Conservation (phyloP, 2,113 vertebrate genomes). For the Lycaon pictus region DNA sequence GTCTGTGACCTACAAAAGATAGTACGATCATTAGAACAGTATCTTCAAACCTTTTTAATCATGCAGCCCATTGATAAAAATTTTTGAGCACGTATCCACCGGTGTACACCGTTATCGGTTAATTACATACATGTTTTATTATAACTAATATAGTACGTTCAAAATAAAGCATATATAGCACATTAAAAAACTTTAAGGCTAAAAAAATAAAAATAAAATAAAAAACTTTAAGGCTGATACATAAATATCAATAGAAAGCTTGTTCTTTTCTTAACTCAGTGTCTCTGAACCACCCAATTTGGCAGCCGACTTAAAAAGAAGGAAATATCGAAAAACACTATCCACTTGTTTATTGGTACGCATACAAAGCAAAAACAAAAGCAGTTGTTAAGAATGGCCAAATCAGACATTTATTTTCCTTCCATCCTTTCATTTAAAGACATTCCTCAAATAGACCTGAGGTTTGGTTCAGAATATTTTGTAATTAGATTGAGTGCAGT, state of each 20-base stretch:
- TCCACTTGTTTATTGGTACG: not conserved
- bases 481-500: not conserved
- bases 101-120: not conserved
- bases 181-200: not conserved
- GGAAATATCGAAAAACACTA: not conserved
- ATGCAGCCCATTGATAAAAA: not conserved
- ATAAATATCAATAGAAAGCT: not conserved
- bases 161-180: not conserved
- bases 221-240: not conserved
- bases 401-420: not conserved
- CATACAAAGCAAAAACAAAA: not conserved
- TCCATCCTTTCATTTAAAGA: not conserved
- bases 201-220: too few species aligned
- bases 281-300: not conserved
- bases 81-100: not conserved
- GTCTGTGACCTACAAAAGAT: not conserved
- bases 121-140: not conserved
- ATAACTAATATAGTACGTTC: not conserved
- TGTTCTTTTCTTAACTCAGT: not conserved
- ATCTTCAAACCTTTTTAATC: not conserved
- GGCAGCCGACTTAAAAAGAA: not conserved
- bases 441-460: not conserved
- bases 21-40: not conserved
- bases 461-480: slow-evolving; percentile 5
- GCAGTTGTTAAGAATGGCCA: not conserved